Percentiles rank a stretch among this genome's conserved stretches.
phyloP scores from a whole-genome alignment of 1,140 invertebrate genomes.

The Branchinecta lynchi region DNA sequence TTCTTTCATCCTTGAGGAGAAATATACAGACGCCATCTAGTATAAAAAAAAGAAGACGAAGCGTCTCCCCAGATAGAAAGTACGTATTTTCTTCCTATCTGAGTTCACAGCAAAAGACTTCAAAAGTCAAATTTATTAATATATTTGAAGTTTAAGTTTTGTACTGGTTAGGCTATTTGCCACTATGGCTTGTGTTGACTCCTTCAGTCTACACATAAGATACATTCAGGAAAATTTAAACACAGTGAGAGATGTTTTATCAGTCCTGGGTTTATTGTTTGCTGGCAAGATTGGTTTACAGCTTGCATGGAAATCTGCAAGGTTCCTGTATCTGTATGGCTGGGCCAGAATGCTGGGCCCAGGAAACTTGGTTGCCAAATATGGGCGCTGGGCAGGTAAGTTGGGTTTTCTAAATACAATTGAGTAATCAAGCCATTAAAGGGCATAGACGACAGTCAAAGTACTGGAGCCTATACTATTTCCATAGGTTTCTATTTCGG shows the following conservation, averaged over 20 bases:
- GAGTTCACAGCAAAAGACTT: too few relatives aligned
- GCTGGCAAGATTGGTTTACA: slow-evolving; percentile 18
- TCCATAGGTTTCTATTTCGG: too few relatives aligned
- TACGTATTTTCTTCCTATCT: too few relatives aligned
- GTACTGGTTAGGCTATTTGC: not conserved
- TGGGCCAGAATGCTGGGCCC: slow-evolving; percentile 16
- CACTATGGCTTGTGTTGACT: slow-evolving; percentile 19
- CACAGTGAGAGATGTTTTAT: slow-evolving; percentile 17
- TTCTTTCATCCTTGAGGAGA: too few relatives aligned
- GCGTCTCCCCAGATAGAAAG: too few relatives aligned
- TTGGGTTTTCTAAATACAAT: not conserved
- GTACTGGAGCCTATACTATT: too few relatives aligned
- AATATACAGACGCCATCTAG: too few relatives aligned
- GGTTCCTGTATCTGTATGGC: slow-evolving; percentile 14
- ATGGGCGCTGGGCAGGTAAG: slow-evolving; percentile 20
- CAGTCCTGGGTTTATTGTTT: slow-evolving; percentile 17
- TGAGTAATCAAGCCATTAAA: not conserved
- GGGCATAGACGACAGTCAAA: too few relatives aligned
- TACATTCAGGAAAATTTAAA: slow-evolving; percentile 15
- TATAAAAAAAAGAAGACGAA: too few relatives aligned
- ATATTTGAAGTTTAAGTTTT: too few relatives aligned
- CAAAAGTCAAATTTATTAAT: too few relatives aligned
- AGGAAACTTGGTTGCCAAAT: slow-evolving; percentile 16
- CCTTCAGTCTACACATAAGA: slow-evolving; percentile 14
- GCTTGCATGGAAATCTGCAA: slow-evolving; percentile 11